These are phyloP conservation scores for Drosophila ezoana DNA, from an alignment of 2,888 invertebrate genomes.

Conservation along the genomic window DNA sequence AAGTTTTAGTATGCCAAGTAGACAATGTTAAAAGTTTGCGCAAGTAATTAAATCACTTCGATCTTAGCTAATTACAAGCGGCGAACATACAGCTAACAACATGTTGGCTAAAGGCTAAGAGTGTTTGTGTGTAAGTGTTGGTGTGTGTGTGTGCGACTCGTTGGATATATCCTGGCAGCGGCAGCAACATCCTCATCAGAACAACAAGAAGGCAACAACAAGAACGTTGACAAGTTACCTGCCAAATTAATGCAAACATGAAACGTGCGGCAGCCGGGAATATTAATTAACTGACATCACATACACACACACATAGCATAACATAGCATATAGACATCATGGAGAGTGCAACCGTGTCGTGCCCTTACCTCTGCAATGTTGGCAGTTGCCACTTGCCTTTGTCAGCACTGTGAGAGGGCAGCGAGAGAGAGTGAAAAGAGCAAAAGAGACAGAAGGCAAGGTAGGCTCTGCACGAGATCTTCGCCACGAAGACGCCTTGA, in stretches of 20 bases:
- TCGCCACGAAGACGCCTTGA: slow-evolving; percentile 17
- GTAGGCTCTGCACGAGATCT: background rate
- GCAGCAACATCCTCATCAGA: slow-evolving; percentile 69
- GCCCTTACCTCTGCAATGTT: slow-evolving; percentile 33
- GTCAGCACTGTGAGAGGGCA: slow-evolving; percentile 41
- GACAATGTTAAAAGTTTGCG: slow-evolving; percentile 78
- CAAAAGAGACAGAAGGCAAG: background rate
- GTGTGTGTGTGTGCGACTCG: slow-evolving; percentile 44
- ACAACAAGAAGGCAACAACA: slow-evolving; percentile 58
- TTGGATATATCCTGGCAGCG: slow-evolving; percentile 63
- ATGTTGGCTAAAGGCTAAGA: slow-evolving; percentile 27
- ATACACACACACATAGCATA: slow-evolving; percentile 1
- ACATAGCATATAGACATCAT: background rate
- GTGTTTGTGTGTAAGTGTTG: slow-evolving; percentile 1
- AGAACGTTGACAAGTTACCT: slow-evolving; percentile 79
- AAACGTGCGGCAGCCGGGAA: slow-evolving; percentile 75
- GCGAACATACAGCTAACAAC: slow-evolving; percentile 56
- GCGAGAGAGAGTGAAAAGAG: background rate
- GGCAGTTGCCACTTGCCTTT: slow-evolving; percentile 65
- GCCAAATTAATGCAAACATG: slow-evolving; percentile 82
- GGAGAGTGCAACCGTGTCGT: slow-evolving; percentile 27
- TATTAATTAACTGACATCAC: slow-evolving; percentile 80
- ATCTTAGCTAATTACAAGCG: slow-evolving; percentile 80
- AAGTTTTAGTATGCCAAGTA: slow-evolving; percentile 70
- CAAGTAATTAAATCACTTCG: slow-evolving; percentile 83